Conservation (phyloP, 2,888 invertebrate genomes). For the Lepidonotus clava region DNA sequence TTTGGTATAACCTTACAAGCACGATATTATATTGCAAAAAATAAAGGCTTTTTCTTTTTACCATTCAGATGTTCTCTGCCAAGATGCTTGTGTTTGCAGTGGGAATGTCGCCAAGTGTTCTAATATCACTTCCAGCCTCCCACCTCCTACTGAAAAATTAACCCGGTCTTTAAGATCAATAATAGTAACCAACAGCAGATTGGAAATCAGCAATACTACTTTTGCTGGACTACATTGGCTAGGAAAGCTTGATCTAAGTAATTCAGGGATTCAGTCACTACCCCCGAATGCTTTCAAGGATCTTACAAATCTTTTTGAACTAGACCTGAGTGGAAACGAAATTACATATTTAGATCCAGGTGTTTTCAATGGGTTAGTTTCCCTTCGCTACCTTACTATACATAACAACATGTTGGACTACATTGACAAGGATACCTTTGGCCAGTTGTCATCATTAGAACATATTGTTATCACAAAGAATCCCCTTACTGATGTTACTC, state of each 20-base stretch:
- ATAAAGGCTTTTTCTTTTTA: not conserved
- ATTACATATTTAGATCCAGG: conserved; percentile 8
- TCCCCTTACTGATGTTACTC: conserved; percentile 26
- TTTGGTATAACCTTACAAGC: too few relatives aligned
- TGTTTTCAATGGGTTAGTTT: conserved; percentile 54
- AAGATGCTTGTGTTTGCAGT: not conserved
- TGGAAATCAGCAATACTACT: not conserved
- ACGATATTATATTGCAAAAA: not conserved
- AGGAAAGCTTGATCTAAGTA: conserved; percentile 34
- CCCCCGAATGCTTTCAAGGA: conserved; percentile 14
- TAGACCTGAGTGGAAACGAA: conserved; percentile 55
- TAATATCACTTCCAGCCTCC: not conserved
- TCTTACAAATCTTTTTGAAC: conserved; percentile 47
- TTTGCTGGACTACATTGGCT: conserved; percentile 41
- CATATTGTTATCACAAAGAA: conserved; percentile 52
- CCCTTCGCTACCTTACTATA: conserved; percentile 24
- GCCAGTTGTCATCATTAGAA: not conserved
- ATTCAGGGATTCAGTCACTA: conserved; percentile 12
- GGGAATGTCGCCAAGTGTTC: conserved; percentile 5
- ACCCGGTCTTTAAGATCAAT: not conserved
- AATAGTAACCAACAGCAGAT: not conserved
- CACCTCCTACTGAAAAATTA: not conserved
- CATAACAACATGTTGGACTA: not conserved
- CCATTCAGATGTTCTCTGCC: conserved; percentile 8
- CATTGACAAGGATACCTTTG: not conserved